These are phyloP conservation scores for Achatina immaculata DNA, from an alignment of 1,140 invertebrate species.

Conservation along the genomic window DNA sequence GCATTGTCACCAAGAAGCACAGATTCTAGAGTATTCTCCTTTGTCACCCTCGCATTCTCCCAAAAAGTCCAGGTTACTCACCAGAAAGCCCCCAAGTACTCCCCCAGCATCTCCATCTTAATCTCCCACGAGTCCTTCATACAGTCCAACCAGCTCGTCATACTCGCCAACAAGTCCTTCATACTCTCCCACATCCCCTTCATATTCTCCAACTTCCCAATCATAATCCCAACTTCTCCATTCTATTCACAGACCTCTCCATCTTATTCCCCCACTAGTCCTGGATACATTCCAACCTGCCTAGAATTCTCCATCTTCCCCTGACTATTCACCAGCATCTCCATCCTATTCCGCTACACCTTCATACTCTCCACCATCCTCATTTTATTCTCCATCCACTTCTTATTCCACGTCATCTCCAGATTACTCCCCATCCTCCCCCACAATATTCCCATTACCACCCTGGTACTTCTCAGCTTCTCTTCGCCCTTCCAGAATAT, in stretches of 20 bases:
- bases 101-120: no score
- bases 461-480: neutral
- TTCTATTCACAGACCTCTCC: slow-evolving; percentile 79
- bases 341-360: slow-evolving; percentile 73
- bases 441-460: no score
- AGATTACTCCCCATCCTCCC: no score
- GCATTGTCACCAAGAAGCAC: no score
- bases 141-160: slow-evolving; percentile 73
- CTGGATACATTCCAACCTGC: slow-evolving; percentile 79
- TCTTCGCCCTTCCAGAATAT: no score
- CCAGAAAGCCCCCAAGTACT: no score
- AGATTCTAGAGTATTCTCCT: no score
- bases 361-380: no score
- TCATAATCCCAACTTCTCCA: slow-evolving; percentile 73
- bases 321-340: slow-evolving; percentile 72
- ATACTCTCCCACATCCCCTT: slow-evolving; percentile 79
- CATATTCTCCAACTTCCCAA: slow-evolving; percentile 71
- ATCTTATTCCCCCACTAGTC: slow-evolving; percentile 78
- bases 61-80: no score
- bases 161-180: slow-evolving; percentile 79
- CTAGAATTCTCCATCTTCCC: slow-evolving; percentile 80
- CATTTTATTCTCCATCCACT: slow-evolving; percentile 75
- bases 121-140: no score
- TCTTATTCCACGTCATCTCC: no score
- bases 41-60: no score